phyloP scores from a whole-genome alignment of 2,113 vertebrate genomes.

The Prinia subflava region DNA sequence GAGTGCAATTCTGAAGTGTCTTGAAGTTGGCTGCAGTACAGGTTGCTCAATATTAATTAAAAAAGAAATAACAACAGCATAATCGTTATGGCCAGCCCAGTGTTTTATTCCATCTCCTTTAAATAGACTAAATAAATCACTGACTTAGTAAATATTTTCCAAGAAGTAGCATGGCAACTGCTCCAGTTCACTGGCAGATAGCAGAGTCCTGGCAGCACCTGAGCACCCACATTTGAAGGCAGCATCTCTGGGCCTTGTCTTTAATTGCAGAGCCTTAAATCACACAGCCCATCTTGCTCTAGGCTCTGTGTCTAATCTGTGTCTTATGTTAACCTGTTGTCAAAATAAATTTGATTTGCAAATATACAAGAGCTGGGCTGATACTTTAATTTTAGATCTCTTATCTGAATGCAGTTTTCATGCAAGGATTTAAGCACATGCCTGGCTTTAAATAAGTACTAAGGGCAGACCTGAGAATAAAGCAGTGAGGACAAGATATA shows the following conservation, averaged over 20 bases:
- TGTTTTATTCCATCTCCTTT: background rate
- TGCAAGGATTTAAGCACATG: background rate
- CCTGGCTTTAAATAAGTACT: background rate
- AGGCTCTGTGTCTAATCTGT: background rate
- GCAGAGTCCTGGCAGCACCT: background rate
- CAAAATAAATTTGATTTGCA: constrained; percentile 20
- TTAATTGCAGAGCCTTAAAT: background rate
- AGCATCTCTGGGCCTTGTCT: background rate
- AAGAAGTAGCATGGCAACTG: background rate
- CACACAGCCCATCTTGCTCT: background rate
- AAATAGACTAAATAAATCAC: background rate
- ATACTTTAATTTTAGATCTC: background rate
- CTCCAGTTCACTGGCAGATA: background rate
- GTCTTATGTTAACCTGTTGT: background rate
- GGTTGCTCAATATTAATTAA: background rate
- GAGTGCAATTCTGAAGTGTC: background rate
- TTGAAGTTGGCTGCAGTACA: background rate
- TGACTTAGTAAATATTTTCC: background rate
- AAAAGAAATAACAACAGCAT: background rate
- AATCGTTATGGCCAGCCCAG: background rate
- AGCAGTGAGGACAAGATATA: background rate
- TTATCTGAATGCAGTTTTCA: background rate
- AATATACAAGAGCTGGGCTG: background rate
- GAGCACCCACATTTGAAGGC: background rate
- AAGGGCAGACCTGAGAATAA: background rate